These are phyloP conservation scores for Podiceps cristatus DNA, from an alignment of 2,113 vertebrate genomes.

Conservation along the genomic window DNA sequence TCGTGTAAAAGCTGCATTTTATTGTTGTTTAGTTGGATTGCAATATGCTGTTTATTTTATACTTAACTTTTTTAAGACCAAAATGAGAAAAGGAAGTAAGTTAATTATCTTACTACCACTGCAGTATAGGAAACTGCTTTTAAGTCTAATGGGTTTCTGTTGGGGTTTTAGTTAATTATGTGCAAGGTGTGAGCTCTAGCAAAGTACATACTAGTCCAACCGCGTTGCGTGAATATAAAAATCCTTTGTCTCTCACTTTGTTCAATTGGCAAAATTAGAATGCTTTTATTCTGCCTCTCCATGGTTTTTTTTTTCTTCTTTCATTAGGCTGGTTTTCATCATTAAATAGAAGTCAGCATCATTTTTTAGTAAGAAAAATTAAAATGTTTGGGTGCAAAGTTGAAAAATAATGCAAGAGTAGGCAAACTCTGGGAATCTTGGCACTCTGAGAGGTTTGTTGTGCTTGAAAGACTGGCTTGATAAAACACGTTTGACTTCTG, in stretches of 20 bases:
- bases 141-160: neutral
- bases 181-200: neutral
- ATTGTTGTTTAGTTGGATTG: neutral
- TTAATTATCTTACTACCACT: neutral
- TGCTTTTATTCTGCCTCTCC: neutral
- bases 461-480: neutral
- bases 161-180: neutral
- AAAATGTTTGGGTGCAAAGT: neutral
- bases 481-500: neutral
- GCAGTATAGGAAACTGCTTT: neutral
- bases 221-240: rapidly evolving
- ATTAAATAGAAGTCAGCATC: neutral
- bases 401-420: neutral
- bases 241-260: neutral
- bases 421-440: rapidly evolving
- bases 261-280: neutral
- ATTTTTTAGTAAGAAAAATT: neutral
- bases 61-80: neutral
- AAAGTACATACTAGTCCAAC: rapidly evolving
- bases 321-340: neutral
- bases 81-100: neutral
- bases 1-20: neutral
- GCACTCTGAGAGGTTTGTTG: neutral
- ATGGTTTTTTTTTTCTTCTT: neutral
- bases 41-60: neutral